These are phyloP conservation scores for Caerostris extrusa DNA, from an alignment of 1,140 invertebrate genomes.

Conservation along the genomic window DNA sequence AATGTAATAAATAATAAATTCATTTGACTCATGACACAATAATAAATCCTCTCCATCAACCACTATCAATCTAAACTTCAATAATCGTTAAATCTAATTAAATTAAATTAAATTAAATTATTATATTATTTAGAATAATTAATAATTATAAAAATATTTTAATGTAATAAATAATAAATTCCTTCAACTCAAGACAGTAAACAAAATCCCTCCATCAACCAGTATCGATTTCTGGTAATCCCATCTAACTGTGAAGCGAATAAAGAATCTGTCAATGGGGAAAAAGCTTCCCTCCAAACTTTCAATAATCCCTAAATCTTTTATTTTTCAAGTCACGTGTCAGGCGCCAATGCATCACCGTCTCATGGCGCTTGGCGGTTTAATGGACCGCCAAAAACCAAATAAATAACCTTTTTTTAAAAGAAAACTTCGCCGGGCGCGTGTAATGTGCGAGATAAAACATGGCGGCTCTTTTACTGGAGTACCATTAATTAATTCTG, in stretches of 20 bases:
- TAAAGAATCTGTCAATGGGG: background rate
- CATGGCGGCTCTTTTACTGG: constrained; percentile 28
- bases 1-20: too few relatives aligned
- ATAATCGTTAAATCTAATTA: too few relatives aligned
- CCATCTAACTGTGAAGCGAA: background rate
- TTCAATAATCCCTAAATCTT: constrained; percentile 3
- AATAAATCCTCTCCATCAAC: too few relatives aligned
- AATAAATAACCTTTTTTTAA: constrained; percentile 29
- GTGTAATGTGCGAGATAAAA: constrained; percentile 53
- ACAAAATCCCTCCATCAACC: background rate
- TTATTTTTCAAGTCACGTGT: constrained; percentile 20
- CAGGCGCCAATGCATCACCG: constrained; percentile 30
- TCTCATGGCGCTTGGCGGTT: background rate
- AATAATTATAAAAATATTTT: too few relatives aligned
- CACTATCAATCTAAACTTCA: too few relatives aligned
- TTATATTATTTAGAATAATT: too few relatives aligned
- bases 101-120: too few relatives aligned
- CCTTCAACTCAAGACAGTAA: background rate
- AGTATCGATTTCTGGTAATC: constrained; percentile 5
- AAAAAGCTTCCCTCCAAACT: background rate
- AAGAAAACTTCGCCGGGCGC: background rate
- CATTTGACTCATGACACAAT: too few relatives aligned
- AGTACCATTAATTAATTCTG: constrained; percentile 46
- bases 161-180: too few relatives aligned
- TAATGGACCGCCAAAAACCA: constrained; percentile 52